Evolutionary conservation across 2,888 invertebrate genomes (phyloP).

Genomic region (Catocala nupta): DNA sequence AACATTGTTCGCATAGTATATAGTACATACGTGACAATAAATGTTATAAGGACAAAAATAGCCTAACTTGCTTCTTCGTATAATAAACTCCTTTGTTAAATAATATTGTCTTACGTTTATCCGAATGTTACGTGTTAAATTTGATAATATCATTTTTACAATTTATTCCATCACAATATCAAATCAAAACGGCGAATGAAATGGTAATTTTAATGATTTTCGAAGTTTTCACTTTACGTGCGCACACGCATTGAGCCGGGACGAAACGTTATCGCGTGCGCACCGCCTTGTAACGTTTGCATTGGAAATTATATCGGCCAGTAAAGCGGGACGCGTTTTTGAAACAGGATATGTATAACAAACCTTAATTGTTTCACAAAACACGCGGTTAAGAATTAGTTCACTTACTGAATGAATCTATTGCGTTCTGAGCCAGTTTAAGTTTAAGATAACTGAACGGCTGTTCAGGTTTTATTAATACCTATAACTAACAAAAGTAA

Average conservation of each 20-base stretch:
- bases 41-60: too few species aligned
- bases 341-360: constrained; percentile 50
- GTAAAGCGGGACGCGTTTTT: constrained; percentile 34
- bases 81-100: too few species aligned
- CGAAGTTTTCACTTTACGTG: constrained; percentile 1
- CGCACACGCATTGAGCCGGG: constrained; percentile 24
- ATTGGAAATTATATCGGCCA: constrained; percentile 28
- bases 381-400: constrained; percentile 4
- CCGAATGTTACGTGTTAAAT: too few species aligned
- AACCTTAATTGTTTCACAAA: constrained; percentile 46
- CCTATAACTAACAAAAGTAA: too few species aligned
- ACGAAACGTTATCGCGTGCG: constrained; percentile 39
- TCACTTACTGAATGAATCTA: not conserved
- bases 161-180: too few species aligned
- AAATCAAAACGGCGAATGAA: not conserved
- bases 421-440: not conserved
- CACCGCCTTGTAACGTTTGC: constrained; percentile 28
- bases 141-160: too few species aligned
- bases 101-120: too few species aligned
- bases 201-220: not conserved
- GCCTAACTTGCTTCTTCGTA: too few species aligned
- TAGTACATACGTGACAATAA: too few species aligned
- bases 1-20: too few species aligned
- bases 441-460: too few species aligned
- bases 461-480: too few species aligned